Evolutionary conservation across 2,888 invertebrate genomes (phyloP).

Genomic region (Andrena trimmerana): DNA sequence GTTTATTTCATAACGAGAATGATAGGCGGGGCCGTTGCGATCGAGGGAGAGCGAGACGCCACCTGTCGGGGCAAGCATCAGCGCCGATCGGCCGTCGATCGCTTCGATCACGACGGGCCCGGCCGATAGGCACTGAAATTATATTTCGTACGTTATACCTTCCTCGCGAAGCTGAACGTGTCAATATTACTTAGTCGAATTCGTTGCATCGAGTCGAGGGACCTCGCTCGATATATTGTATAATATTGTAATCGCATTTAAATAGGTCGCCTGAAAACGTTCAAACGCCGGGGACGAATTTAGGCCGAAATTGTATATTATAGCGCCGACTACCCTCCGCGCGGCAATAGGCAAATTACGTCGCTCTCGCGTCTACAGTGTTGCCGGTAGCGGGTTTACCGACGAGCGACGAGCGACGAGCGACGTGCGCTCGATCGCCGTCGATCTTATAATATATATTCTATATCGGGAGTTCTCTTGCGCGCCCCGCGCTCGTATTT

Average conservation of each 20-base stretch:
- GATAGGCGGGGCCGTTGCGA: conserved; percentile 40
- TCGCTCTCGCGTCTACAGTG: conserved; percentile 47
- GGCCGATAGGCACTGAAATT: conserved; percentile 61
- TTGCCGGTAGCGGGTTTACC: conserved; percentile 21
- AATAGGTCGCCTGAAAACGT: conserved; percentile 63
- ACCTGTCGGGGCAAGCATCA: background rate
- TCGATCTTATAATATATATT: conserved; percentile 1
- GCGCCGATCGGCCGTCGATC: background rate
- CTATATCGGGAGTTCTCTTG: background rate
- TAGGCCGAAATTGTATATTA: conserved; percentile 41
- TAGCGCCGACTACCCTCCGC: conserved; percentile 53
- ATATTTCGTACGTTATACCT: conserved; percentile 64
- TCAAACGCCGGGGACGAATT: conserved; percentile 52
- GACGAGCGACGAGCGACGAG: background rate
- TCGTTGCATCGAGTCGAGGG: conserved; percentile 56
- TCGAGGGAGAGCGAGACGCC: conserved; percentile 1
- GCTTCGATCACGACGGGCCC: conserved; percentile 52
- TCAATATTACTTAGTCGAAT: conserved; percentile 72
- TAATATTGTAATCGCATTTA: conserved; percentile 62
- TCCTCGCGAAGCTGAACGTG: conserved; percentile 58
- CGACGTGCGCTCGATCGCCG: background rate
- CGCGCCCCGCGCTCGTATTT: background rate
- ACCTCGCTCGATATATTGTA: conserved; percentile 57
- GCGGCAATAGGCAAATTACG: conserved; percentile 48
- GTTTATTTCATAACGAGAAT: conserved; percentile 69